Conservation (phyloP, 2,113 vertebrate genomes). For the Anhinga anhinga region DNA sequence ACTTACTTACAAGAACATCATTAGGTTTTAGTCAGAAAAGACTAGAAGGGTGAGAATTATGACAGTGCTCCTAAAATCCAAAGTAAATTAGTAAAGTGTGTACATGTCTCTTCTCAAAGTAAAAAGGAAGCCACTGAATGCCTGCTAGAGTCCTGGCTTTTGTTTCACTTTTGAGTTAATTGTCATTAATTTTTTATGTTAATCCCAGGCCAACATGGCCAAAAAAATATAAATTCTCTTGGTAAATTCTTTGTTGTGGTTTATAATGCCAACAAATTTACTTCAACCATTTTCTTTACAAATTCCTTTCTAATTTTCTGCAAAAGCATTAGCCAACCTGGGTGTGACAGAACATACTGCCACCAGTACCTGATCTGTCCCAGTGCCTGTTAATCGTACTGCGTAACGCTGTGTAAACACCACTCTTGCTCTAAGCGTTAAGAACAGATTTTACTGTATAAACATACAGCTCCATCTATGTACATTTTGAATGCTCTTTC, state of each 20-base stretch:
- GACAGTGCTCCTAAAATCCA: background rate
- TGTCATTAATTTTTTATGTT: background rate
- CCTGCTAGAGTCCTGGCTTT: background rate
- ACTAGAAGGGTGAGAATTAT: background rate
- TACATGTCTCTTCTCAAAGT: background rate
- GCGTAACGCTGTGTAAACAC: background rate
- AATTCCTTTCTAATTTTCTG: background rate
- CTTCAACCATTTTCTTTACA: background rate
- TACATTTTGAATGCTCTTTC: accelerated
- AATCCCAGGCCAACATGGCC: background rate
- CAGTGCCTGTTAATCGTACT: background rate
- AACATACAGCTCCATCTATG: background rate
- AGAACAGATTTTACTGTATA: background rate
- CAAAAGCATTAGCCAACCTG: background rate
- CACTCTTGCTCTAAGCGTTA: background rate
- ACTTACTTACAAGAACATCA: background rate
- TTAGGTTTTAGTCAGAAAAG: background rate
- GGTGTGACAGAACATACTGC: background rate
- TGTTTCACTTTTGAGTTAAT: background rate
- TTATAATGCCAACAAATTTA: background rate
- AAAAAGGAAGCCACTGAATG: background rate
- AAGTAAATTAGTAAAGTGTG: background rate
- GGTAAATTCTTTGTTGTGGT: background rate
- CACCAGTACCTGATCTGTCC: background rate
- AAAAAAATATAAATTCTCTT: background rate